Evolutionary conservation across 2,113 vertebrate species (phyloP).

Genomic region (Bettongia penicillata): DNA sequence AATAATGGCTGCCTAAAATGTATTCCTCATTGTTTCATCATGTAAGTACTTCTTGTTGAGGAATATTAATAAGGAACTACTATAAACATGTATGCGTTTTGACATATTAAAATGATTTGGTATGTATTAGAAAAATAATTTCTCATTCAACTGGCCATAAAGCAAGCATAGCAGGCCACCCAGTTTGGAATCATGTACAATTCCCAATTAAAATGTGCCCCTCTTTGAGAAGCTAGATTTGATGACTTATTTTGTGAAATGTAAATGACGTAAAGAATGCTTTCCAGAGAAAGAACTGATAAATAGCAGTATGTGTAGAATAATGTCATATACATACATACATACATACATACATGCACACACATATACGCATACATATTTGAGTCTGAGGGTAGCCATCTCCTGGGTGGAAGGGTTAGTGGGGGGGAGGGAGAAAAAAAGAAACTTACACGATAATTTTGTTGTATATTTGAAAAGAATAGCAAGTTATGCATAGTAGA

Average conservation of each 20-base stretch:
- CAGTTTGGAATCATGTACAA: conserved; percentile 13
- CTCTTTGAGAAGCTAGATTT: background rate
- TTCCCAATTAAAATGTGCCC: background rate
- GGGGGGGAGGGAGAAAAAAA: background rate
- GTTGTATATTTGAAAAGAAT: background rate
- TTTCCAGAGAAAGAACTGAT: background rate
- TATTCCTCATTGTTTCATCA: background rate
- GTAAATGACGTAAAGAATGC: background rate
- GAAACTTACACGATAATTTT: background rate
- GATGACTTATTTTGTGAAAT: conserved; percentile 38
- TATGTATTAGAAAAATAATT: background rate
- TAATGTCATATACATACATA: background rate
- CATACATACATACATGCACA: background rate
- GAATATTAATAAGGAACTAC: background rate
- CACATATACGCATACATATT: no score
- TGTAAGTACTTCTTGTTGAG: background rate
- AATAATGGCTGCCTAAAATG: background rate
- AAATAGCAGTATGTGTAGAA: background rate
- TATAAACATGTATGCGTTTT: background rate
- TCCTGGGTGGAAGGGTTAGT: background rate
- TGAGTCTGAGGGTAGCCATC: no score
- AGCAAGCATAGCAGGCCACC: conserved; percentile 6
- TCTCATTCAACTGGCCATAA: background rate
- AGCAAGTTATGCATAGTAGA: background rate
- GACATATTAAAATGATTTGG: background rate